phyloP scores from a whole-genome alignment of 2,888 invertebrate species.

The Drosophila paracracens region DNA sequence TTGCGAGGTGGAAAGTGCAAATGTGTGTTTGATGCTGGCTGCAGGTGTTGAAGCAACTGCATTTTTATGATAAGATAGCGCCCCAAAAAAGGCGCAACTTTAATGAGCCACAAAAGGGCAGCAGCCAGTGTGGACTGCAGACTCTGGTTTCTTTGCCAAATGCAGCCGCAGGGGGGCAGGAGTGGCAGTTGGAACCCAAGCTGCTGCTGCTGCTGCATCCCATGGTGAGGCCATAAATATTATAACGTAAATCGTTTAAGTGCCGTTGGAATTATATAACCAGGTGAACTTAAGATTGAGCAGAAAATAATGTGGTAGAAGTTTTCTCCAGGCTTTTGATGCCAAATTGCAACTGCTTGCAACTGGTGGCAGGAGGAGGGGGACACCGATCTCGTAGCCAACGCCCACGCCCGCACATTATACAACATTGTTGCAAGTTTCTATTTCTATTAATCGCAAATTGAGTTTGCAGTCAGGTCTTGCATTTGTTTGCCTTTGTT shows the following conservation, averaged over 20 bases:
- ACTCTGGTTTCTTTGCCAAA: background rate
- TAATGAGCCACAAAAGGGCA: conserved; percentile 66
- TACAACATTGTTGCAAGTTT: conserved; percentile 42
- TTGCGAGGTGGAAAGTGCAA: conserved; percentile 66
- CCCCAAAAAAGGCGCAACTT: conserved; percentile 66
- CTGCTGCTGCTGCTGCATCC: conserved; percentile 18
- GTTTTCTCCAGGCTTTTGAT: conserved; percentile 18
- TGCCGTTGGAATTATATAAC: conserved; percentile 62
- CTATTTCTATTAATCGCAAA: conserved; percentile 49
- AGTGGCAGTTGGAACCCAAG: conserved; percentile 2
- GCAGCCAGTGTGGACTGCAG: conserved; percentile 29
- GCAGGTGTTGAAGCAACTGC: conserved; percentile 77
- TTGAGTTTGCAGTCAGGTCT: conserved; percentile 60
- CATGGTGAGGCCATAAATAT: conserved; percentile 61
- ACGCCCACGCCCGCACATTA: conserved; percentile 48
- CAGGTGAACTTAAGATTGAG: conserved; percentile 40
- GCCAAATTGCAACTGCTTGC: conserved; percentile 22
- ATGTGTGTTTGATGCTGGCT: conserved; percentile 71
- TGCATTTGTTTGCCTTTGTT: conserved; percentile 52
- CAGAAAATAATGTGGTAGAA: conserved; percentile 38
- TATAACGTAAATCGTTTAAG: conserved; percentile 59
- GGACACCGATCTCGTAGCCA: conserved; percentile 9
- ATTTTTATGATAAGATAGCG: conserved; percentile 78
- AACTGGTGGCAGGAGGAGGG: background rate
- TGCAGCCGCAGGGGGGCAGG: conserved; percentile 25